Conservation (phyloP, 1,140 invertebrate genomes). For the Drosophila lacteicornis region DNA sequence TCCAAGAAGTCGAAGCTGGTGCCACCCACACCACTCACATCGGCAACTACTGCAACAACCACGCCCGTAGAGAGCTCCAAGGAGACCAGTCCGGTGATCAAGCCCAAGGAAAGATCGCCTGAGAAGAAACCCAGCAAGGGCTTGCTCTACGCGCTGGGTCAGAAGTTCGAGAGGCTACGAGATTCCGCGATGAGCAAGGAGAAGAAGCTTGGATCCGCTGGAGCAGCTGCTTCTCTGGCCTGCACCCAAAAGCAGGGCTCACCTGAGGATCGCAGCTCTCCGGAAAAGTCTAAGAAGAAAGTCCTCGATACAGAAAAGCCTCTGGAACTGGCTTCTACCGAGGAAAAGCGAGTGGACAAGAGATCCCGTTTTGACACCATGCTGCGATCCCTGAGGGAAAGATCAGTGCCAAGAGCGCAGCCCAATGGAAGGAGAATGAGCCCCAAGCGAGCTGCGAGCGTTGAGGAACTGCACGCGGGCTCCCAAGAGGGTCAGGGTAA, state of each 20-base stretch:
- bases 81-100: slow-evolving; percentile 68
- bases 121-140: slow-evolving; percentile 83
- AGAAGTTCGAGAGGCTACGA: slow-evolving; percentile 88
- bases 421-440: slow-evolving; percentile 78
- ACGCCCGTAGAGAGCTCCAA: slow-evolving; percentile 70
- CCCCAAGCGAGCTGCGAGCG: slow-evolving; percentile 89
- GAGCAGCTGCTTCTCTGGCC: slow-evolving; percentile 27
- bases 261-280: slow-evolving; percentile 44
- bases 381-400: slow-evolving; percentile 87
- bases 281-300: slow-evolving; percentile 65
- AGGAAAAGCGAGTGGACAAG: slow-evolving; percentile 71
- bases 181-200: slow-evolving; percentile 82
- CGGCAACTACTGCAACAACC: slow-evolving; percentile 60
- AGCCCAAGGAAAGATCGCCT: slow-evolving; percentile 70
- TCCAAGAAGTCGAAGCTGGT: slow-evolving; percentile 77
- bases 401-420: slow-evolving; percentile 87
- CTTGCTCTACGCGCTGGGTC: slow-evolving; percentile 86
- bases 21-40: slow-evolving; percentile 58
- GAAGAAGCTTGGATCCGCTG: slow-evolving; percentile 50
- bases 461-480: slow-evolving; percentile 87
- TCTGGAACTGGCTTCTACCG: background rate
- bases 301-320: slow-evolving; percentile 31
- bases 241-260: slow-evolving; percentile 64
- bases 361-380: slow-evolving; percentile 85
- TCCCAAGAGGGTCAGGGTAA: slow-evolving; percentile 85